These are phyloP conservation scores for Zosterops lateralis DNA, from an alignment of 2,113 vertebrate species.

Conservation along the genomic window DNA sequence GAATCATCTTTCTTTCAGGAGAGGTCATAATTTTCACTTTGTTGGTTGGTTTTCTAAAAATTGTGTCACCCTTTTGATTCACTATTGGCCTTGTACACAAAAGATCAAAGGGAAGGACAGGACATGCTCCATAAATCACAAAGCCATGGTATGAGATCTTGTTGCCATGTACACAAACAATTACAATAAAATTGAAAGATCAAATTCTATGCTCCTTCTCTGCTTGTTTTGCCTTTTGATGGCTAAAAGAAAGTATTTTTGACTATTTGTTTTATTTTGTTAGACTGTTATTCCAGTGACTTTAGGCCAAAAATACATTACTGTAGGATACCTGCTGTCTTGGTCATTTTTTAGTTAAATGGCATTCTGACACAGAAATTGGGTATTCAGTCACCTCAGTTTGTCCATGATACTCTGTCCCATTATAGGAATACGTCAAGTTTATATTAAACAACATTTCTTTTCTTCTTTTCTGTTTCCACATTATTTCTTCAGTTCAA, in stretches of 20 bases:
- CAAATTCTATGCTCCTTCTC: neutral
- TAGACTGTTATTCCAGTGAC: neutral
- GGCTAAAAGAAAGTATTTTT: neutral
- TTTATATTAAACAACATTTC: neutral
- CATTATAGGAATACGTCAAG: neutral
- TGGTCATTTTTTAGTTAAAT: neutral
- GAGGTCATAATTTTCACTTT: neutral
- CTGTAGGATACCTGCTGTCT: neutral
- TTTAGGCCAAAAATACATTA: neutral
- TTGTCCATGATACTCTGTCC: neutral
- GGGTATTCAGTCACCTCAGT: neutral
- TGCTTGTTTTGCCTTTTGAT: neutral
- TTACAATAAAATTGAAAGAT: neutral
- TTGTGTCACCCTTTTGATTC: neutral
- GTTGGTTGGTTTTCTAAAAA: neutral
- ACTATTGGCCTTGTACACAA: neutral
- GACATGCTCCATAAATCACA: neutral
- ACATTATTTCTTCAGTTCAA: neutral
- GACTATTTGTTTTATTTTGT: neutral
- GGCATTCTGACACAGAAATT: neutral
- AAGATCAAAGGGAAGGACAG: neutral
- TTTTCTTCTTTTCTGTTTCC: neutral
- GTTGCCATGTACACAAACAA: neutral
- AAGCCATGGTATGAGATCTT: neutral
- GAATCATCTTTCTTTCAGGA: neutral